Conservation (phyloP, 2,113 vertebrate species). For the Notiomystis cincta region DNA sequence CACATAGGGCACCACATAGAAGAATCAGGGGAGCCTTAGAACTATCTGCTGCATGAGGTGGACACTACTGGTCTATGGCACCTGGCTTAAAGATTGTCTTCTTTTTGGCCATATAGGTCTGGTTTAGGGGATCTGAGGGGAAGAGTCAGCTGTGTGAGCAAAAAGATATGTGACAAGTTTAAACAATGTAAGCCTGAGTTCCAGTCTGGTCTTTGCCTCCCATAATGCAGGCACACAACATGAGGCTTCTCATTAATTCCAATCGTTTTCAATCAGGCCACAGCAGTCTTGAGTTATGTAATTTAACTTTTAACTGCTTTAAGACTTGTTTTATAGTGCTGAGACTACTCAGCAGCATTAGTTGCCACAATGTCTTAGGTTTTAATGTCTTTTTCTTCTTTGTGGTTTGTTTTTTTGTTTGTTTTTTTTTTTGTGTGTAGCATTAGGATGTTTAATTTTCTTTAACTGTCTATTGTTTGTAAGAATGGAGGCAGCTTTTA, state of each 20-base stretch:
- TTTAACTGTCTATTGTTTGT: neutral
- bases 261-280: neutral
- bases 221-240: neutral
- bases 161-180: neutral
- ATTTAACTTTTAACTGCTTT: slow-evolving; percentile 26
- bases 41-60: neutral
- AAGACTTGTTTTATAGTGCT: neutral
- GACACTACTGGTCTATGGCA: neutral
- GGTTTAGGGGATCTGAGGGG: neutral
- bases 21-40: neutral
- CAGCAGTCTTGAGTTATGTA: neutral
- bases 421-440: neutral
- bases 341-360: neutral
- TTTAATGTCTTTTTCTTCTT: neutral
- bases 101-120: neutral
- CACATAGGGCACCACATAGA: neutral
- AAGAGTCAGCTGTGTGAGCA: neutral
- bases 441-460: neutral
- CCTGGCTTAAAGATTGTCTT: neutral
- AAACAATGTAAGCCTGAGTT: neutral
- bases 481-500: neutral
- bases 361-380: neutral
- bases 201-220: neutral
- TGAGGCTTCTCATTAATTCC: neutral
- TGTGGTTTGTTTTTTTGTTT: no score